phyloP scores from a whole-genome alignment of 2,797 vertebrate genomes.

The Malurus leucopterus region DNA sequence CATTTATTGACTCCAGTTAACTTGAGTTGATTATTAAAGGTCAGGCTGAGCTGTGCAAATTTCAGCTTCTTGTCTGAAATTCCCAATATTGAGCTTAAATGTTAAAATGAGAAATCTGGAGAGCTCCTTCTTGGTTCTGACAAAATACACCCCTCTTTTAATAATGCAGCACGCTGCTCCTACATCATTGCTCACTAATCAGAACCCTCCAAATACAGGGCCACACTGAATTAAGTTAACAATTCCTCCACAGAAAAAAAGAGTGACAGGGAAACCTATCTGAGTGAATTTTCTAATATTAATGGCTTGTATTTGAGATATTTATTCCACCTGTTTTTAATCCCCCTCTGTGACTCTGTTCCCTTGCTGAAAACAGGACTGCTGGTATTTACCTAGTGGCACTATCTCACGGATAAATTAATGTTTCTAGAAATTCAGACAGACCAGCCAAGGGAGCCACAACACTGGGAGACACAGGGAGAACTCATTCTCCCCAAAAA shows the following conservation, averaged over 20 bases:
- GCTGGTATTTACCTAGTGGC: not conserved
- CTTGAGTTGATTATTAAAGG: slow-evolving; percentile 34
- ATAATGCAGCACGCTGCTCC: not conserved
- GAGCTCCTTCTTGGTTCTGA: not conserved
- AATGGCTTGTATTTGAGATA: not conserved
- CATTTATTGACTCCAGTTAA: slow-evolving; percentile 35
- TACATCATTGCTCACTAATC: not conserved
- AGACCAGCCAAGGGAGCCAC: not conserved
- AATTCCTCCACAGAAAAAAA: not conserved
- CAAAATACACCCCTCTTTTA: not conserved
- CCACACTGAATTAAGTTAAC: not conserved
- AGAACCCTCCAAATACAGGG: not conserved
- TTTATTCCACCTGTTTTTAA: not conserved
- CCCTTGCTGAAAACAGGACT: not conserved
- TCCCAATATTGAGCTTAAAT: slow-evolving; percentile 47
- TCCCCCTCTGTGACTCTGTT: not conserved
- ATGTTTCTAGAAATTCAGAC: not conserved
- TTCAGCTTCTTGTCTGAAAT: slow-evolving; percentile 39
- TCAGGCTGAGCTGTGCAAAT: slow-evolving; percentile 50
- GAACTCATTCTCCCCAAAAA: not conserved
- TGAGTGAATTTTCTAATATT: not conserved
- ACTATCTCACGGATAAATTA: not conserved
- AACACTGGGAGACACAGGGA: not conserved
- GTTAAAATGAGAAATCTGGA: slow-evolving; percentile 21
- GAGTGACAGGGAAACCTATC: not conserved